These are phyloP conservation scores for Mycteria americana DNA, from an alignment of 2,797 vertebrate genomes.

Conservation along the genomic window DNA sequence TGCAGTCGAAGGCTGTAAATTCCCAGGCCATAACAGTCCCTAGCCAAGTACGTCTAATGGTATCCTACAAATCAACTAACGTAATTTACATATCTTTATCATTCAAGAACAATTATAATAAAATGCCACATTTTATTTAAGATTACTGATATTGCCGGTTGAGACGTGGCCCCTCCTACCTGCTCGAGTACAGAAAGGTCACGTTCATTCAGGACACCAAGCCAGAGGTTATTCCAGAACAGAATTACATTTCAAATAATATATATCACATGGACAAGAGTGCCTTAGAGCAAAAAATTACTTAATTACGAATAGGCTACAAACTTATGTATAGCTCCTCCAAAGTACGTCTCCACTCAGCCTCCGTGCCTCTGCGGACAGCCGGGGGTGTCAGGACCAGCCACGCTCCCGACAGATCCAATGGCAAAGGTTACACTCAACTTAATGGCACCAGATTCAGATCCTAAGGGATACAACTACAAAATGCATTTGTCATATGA, in stretches of 20 bases:
- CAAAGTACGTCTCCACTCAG: not conserved
- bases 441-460: not conserved
- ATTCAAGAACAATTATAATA: not conserved
- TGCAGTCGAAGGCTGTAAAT: slow-evolving; percentile 25
- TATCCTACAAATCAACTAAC: slow-evolving; percentile 6
- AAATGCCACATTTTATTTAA: not conserved
- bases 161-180: not conserved
- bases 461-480: not conserved
- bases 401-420: not conserved
- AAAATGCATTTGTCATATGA: not conserved
- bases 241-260: slow-evolving; percentile 26
- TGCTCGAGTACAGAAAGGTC: not conserved
- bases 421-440: not conserved
- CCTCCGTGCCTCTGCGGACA: not conserved
- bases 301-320: slow-evolving; percentile 23
- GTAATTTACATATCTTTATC: not conserved
- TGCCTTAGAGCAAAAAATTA: slow-evolving; percentile 49
- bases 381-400: not conserved
- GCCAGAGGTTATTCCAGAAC: slow-evolving; percentile 5
- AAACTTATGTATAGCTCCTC: not conserved
- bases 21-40: not conserved
- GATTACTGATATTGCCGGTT: not conserved
- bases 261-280: slow-evolving; percentile 25
- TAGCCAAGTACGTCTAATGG: not conserved
- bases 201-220: not conserved